Evolutionary conservation across 2,888 invertebrate species (phyloP).

Genomic region (Crematogaster levior): DNA sequence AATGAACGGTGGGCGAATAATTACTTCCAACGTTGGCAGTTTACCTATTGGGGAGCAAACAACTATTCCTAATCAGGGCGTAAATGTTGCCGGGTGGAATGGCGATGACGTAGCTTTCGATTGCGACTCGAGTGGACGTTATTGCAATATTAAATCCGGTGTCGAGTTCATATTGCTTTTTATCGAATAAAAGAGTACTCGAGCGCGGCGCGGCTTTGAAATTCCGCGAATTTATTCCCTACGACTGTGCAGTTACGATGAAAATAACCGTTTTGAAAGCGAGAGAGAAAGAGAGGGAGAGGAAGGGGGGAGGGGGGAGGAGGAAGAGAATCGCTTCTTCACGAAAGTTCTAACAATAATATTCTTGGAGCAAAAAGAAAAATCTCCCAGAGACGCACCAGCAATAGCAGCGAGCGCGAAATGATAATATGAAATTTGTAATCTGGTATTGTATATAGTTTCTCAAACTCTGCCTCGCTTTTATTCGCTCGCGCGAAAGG

Average conservation of each 20-base stretch:
- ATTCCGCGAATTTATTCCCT: slow-evolving; percentile 29
- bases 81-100: slow-evolving; percentile 10
- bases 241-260: neutral
- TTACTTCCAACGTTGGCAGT: slow-evolving; percentile 54
- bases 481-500: slow-evolving; percentile 2
- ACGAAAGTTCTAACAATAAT: slow-evolving; percentile 37
- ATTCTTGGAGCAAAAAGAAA: neutral
- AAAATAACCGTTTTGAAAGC: slow-evolving; percentile 9
- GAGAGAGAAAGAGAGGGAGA: neutral
- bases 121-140: neutral
- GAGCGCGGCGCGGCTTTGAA: slow-evolving; percentile 21
- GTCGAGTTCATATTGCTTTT: slow-evolving; percentile 1
- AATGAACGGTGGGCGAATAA: slow-evolving; percentile 55
- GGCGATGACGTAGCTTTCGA: slow-evolving; percentile 25
- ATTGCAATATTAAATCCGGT: slow-evolving; percentile 22
- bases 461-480: slow-evolving; percentile 16
- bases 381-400: slow-evolving; percentile 6
- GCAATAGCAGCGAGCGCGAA: slow-evolving; percentile 19
- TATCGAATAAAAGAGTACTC: neutral
- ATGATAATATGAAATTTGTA: slow-evolving; percentile 44
- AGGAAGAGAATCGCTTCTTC: slow-evolving; percentile 1
- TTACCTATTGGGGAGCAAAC: slow-evolving; percentile 46
- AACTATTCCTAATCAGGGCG: slow-evolving; percentile 48
- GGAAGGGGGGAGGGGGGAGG: neutral
- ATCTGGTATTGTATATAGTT: slow-evolving; percentile 6